Evolutionary conservation across 2,797 vertebrate species (phyloP).

Genomic region (Enteromius viviparus): DNA sequence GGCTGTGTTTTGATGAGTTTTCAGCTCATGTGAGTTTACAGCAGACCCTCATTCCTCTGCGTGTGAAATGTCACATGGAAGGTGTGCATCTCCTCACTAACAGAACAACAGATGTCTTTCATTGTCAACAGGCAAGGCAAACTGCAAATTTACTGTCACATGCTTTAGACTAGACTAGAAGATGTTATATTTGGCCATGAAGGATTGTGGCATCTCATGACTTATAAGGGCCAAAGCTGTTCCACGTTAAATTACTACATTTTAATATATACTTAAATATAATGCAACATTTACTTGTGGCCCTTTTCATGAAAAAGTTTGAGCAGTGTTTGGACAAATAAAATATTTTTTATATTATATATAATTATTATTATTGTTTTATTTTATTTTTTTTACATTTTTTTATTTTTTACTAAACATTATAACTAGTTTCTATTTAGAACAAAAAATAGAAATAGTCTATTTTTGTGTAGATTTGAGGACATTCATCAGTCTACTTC

Average conservation of each 20-base stretch:
- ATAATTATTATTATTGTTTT: too few relatives aligned
- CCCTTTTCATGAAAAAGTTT: background rate
- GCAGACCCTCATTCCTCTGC: background rate
- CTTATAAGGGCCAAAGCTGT: too few relatives aligned
- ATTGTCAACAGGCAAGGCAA: slow-evolving; percentile 4
- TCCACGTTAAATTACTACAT: background rate
- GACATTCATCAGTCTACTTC: too few relatives aligned
- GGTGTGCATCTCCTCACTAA: background rate
- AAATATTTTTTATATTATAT: too few relatives aligned
- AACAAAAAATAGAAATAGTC: too few relatives aligned
- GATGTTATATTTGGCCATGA: slow-evolving; percentile 10
- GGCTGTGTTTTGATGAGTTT: background rate
- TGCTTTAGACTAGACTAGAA: background rate
- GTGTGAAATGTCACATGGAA: slow-evolving; percentile 10
- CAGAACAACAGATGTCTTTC: background rate
- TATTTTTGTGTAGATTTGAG: too few relatives aligned
- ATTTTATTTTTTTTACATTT: too few relatives aligned
- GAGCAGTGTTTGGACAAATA: background rate
- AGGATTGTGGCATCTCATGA: background rate
- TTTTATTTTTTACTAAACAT: background rate
- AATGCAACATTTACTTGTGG: background rate
- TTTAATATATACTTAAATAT: background rate
- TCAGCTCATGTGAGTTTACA: background rate
- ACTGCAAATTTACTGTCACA: slow-evolving; percentile 13
- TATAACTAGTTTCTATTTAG: background rate